Evolutionary conservation across 2,113 vertebrate genomes (phyloP).

Genomic region (Cynocephalus volans): DNA sequence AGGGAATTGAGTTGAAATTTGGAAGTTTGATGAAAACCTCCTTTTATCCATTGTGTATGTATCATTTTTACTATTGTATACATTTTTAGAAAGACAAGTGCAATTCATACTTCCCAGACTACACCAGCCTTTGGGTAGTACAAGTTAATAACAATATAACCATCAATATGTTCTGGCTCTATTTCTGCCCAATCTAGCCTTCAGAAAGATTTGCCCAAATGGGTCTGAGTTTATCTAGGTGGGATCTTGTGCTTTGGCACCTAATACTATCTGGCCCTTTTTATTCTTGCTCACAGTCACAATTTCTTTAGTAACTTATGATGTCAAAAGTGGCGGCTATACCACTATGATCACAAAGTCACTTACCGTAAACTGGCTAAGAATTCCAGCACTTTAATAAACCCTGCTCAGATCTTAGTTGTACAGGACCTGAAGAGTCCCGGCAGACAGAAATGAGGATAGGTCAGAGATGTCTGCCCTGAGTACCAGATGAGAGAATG

Average conservation of each 20-base stretch:
- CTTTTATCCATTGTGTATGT: background rate
- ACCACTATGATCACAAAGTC: background rate
- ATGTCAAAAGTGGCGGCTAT: background rate
- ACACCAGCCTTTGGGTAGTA: background rate
- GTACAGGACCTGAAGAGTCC: background rate
- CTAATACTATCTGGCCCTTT: background rate
- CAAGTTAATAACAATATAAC: background rate
- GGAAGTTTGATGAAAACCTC: slow-evolving; percentile 62
- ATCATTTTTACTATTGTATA: slow-evolving; percentile 61
- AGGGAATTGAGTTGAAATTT: slow-evolving; percentile 5
- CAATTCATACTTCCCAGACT: slow-evolving; percentile 24
- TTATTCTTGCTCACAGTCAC: slow-evolving; percentile 19
- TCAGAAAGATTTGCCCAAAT: background rate
- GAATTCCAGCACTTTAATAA: background rate
- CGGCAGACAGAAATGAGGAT: background rate
- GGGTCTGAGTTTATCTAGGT: slow-evolving; percentile 15
- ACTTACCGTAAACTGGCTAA: background rate
- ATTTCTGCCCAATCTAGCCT: background rate
- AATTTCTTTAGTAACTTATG: slow-evolving; percentile 3
- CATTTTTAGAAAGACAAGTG: slow-evolving; percentile 33
- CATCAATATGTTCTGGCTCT: background rate
- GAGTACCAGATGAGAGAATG: background rate
- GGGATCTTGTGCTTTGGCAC: background rate
- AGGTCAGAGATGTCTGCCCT: background rate
- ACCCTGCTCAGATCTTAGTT: background rate